These are phyloP conservation scores for Sarcophilus harrisii DNA, from an alignment of 2,797 vertebrate genomes.

Conservation along the genomic window DNA sequence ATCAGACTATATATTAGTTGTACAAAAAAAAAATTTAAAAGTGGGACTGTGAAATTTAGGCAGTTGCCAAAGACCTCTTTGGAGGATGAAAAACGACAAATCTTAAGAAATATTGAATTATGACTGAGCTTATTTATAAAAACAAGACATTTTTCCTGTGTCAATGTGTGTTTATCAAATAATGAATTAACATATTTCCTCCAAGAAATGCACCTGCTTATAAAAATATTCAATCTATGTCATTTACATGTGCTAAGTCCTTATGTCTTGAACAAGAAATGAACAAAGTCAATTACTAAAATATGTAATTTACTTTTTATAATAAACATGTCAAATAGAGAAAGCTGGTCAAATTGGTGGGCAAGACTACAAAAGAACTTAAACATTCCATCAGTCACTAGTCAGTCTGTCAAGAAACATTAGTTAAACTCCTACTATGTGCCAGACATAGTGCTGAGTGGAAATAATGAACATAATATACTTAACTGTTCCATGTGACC, in stretches of 20 bases:
- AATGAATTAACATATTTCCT: slow-evolving; percentile 62
- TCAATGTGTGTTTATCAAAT: slow-evolving; percentile 59
- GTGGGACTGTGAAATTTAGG: neutral
- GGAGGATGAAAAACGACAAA: neutral
- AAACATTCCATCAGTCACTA: neutral
- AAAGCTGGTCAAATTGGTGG: slow-evolving; percentile 21
- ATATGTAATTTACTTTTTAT: slow-evolving; percentile 18
- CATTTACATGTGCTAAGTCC: slow-evolving; percentile 64
- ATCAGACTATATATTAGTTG: neutral
- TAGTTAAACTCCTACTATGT: neutral
- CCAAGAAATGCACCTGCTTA: slow-evolving; percentile 54
- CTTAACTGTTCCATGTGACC: slow-evolving; percentile 19
- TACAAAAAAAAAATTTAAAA: neutral
- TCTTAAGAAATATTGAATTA: neutral
- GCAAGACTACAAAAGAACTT: slow-evolving; percentile 37
- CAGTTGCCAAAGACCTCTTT: neutral
- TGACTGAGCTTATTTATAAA: slow-evolving; percentile 32
- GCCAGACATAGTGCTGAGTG: neutral
- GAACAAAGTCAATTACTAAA: slow-evolving; percentile 66
- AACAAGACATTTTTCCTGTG: slow-evolving; percentile 58
- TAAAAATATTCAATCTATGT: slow-evolving; percentile 60
- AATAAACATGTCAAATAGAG: slow-evolving; percentile 11
- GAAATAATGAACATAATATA: neutral
- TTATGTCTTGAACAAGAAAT: slow-evolving; percentile 47
- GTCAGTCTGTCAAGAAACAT: neutral